Base-by-base conservation (phyloP, 35 echinoderm and acorn worm species). In the Holothuria glaberrima region DNA sequence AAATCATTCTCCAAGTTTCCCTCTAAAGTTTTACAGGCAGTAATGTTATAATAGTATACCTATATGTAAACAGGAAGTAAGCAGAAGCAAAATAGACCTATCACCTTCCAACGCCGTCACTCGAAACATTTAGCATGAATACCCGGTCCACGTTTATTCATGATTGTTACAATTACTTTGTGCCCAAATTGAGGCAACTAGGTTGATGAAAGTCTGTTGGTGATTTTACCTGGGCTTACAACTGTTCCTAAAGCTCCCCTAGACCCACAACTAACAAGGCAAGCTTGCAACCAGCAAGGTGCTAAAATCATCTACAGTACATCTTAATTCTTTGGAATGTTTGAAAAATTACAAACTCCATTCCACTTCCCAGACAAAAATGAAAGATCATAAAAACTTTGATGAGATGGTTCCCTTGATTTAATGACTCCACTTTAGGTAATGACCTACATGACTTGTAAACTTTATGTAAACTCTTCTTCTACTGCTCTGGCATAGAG, bases 381-480 rank as follows among this genome's bases (percentile, higher is more conserved):
- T 22, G 17, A 7, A 31, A 45, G 7, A 76, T 21, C 36, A 14
- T 0, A 76, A 0, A 76, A 44, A 14, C 22, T 76, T 34, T 41
- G 41, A 76, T 76, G 72, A 76, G 72, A 48, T 76, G 36, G 36
- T 44, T 36, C 36, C 33, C 72, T 7, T 30, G 34, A 24, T 20
- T 41, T 76, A 45, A 71, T 71, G 68, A 71, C 72, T 22, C 0
- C 28, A 6, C 21, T 45, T 76, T 33, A 45, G 4, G 46, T 45
- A 45, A 44, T 13, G 72, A 76, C 72, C 72, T 76, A 76, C 72
- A 76, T 76, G 31, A 45, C 44, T 46, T 5, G 24, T 73, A 73
- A 66, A 66, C 63, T 45, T 19, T 38, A 76, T 22, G 21, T 44
- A 76, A 20, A 46, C 4, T 5, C 72, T 27, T 76, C 41, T 29